A percentile compares a stretch with the other conserved stretches of the same genome.
These are phyloP conservation scores for Antennarius striatus DNA, from an alignment of 2,113 vertebrate genomes.

Conservation along the genomic window DNA sequence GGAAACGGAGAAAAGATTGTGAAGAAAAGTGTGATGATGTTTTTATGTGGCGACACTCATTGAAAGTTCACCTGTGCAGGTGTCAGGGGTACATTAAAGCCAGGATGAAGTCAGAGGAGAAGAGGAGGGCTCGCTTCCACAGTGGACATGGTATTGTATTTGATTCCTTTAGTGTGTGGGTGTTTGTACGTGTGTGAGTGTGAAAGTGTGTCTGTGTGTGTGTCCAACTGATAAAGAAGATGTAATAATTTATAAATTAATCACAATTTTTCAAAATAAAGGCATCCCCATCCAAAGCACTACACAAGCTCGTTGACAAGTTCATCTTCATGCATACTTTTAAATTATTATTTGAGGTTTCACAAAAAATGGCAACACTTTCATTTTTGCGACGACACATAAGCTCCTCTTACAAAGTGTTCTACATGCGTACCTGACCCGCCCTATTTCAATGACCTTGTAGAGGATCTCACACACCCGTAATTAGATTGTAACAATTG, in stretches of 20 bases:
- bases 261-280: neutral
- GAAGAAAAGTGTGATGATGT: neutral
- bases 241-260: too few species aligned
- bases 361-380: too few species aligned
- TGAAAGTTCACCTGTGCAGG: slow-evolving; percentile 71
- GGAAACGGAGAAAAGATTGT: neutral
- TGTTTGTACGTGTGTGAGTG: neutral
- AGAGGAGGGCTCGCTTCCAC: slow-evolving; percentile 90
- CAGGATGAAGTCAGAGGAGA: slow-evolving; percentile 97
- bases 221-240: neutral
- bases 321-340: neutral
- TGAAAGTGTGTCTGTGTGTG: neutral
- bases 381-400: neutral
- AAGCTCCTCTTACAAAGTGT: neutral
- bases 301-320: too few species aligned
- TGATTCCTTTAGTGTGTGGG: neutral
- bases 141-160: slow-evolving; percentile 87
- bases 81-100: slow-evolving; percentile 98
- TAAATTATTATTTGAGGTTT: too few species aligned
- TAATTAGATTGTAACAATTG: slow-evolving; percentile 27
- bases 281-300: too few species aligned
- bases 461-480: slow-evolving; percentile 7
- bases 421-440: neutral
- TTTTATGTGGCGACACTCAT: slow-evolving; percentile 7
- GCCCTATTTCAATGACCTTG: neutral